Percentiles rank a stretch among this genome's conserved stretches.
phyloP scores from a whole-genome alignment of 2,113 vertebrate genomes.

The Xyrauchen texanus region DNA sequence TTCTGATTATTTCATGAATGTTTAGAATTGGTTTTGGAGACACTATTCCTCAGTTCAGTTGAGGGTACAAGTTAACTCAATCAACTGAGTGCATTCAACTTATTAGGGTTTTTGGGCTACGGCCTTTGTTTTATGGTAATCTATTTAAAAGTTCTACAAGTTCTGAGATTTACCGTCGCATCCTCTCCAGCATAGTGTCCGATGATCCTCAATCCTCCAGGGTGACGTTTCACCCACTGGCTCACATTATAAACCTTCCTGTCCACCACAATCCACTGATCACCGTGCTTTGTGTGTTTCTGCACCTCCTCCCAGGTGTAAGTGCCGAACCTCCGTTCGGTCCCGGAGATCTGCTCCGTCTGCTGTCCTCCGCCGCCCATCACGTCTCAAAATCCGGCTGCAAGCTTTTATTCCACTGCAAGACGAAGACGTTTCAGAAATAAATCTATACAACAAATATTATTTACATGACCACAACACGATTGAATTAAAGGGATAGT shows the following conservation, averaged over 20 bases:
- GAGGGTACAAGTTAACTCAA: no score
- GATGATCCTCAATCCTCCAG: conserved; percentile 85
- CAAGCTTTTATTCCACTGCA: conserved; percentile 3
- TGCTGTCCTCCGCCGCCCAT: conserved; percentile 58
- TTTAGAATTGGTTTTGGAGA: no score
- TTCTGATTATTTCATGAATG: no score
- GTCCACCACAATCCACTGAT: conserved; percentile 92
- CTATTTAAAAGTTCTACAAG: not conserved
- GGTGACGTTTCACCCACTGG: conserved; percentile 85
- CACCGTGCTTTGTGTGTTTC: conserved; percentile 79
- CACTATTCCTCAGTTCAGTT: no score
- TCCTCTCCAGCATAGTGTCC: conserved; percentile 89
- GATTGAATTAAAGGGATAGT: no score
- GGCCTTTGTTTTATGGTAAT: not conserved
- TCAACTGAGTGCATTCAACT: not conserved
- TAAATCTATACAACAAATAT: no score
- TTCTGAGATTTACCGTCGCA: conserved; percentile 80
- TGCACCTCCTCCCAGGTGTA: conserved; percentile 93
- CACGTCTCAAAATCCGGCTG: conserved; percentile 10
- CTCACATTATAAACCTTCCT: conserved; percentile 92
- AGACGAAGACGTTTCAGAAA: no score
- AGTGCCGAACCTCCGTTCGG: conserved; percentile 31
- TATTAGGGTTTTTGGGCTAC: no score
- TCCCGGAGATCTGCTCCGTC: conserved; percentile 48
- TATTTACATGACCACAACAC: no score